Base-by-base conservation (phyloP, 2,797 vertebrate species). In the Tangara arthus region DNA sequence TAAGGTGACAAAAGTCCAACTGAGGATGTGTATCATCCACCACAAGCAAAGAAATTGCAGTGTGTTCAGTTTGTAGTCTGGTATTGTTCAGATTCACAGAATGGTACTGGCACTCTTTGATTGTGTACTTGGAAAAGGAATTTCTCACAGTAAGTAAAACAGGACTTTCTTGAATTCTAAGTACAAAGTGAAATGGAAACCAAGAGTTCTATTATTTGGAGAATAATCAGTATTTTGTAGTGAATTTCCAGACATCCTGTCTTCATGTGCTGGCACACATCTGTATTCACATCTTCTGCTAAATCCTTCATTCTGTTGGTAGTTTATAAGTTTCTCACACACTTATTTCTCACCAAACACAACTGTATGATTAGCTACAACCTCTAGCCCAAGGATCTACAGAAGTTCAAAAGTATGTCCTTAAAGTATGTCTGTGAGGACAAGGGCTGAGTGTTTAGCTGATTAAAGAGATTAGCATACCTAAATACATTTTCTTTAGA, bases 191-290 rank as follows among this genome's bases (percentile, higher is more conserved):
- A 84, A 79, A 65, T 11, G 4, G 34, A 82, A 91, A 60, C 10
- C 6, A 35, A 37, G 20, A 60, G 41, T 70, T 63, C 8, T 60
- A 22, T 61, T 75, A 61, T 47, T 82, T 5, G 1, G 12, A 53
- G 15, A 93, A 77, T n/a, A 87, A 66, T 41, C 14, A n/a, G 5
- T 55, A 68, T 55, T 87, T 85, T 79, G 26, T 27, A 63, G 4
- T 64, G n/a, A 49, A 70, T 59, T 82, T 85, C 42, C 56, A 85
- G 60, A 55, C 4, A 59, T 37, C 8, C 18, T 32, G 3, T 22
- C 50, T 61, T 57, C 1, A 0, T 22, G 15, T 35, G 15, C 47
- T 73, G 50, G 39, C n/a, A 82, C 19, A 46, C 0, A 0, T 32
- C 34, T 61, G 4, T 32, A 80, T 39, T 47, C 66, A 30, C 19